Evolutionary conservation across 2,888 invertebrate genomes (phyloP), one percentile per base, ranked within the genome.

Genomic region (Scaptomyza cyrtandrae): DNA sequence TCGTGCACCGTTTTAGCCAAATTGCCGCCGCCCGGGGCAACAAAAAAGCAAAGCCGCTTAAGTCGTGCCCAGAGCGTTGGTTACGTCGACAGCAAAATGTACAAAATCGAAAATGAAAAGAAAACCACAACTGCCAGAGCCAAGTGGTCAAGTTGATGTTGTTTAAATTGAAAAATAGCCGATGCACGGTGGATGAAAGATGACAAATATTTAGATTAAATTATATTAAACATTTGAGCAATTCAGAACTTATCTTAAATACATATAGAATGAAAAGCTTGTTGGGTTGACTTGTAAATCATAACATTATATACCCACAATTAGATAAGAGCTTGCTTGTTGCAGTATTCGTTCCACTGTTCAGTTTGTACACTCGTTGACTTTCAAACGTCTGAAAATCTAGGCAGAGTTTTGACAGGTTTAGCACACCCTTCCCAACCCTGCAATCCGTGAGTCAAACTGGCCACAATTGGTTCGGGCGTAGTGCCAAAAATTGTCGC

Each of bases 1-100:
- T 88, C 85, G 89, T 88, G 71, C 60, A 79, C 81, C 79, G 79
- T 85, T 88, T 85, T 86, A 88, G 85, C 85, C 75, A 85, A 85
- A 85, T 85, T 85, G 89, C 85, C 79, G 67, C 77, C 80, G 75
- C 82, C 88, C 83, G 75, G 80, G 59, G 60, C 69, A 65, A 41
- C 71, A 69, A 72, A 77, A 75, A 75, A 77, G 74, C 65, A 80
- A 84, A 88, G 84, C 85, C 85, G 78, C 79, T 85, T 88, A 88
- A 88, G 85, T 86, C 75, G 73, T 76, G 78, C 64, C 76, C 59
- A 72, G n/a, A 39, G 44, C 27, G 46, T 9, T 10, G 10, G 37
- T 29, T 11, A 11, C 43, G 41, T 55, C 61, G 60, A 80, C 67
- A 67, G 75, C 63, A 78, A 88, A 88, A 78, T 88, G 72, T 71